Conservation (phyloP, 1,140 invertebrate genomes). For the Drosophila pallidifrons region DNA sequence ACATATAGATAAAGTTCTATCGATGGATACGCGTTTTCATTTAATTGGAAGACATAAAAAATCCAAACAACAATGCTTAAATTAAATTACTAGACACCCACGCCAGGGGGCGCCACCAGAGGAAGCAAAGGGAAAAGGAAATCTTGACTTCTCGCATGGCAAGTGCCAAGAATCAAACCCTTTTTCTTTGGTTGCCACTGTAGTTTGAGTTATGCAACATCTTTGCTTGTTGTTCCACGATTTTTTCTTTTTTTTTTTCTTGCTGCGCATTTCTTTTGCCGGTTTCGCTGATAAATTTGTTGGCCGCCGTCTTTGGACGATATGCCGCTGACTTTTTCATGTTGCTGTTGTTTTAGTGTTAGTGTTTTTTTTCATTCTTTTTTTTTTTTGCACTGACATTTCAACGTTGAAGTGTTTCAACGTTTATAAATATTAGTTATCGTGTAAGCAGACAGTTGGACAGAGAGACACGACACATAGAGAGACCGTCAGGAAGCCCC, state of each 20-base stretch:
- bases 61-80: conserved; percentile 58
- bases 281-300: conserved; percentile 78
- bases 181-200: conserved; percentile 44
- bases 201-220: conserved; percentile 64
- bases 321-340: conserved; percentile 73
- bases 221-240: conserved; percentile 49
- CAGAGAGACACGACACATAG: conserved; percentile 6
- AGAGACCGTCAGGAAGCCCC: conserved; percentile 41
- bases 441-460: conserved; percentile 61
- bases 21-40: conserved; percentile 50
- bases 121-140: conserved; percentile 25
- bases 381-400: conserved; percentile 18
- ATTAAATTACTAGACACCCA: conserved; percentile 79
- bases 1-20: conserved; percentile 23
- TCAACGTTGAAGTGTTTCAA: conserved; percentile 42
- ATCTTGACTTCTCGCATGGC: conserved; percentile 23
- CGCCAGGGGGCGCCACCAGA: conserved; percentile 66
- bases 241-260: conserved; percentile 22
- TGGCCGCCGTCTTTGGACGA: conserved; percentile 72
- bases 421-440: conserved; percentile 73
- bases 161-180: conserved; percentile 69
- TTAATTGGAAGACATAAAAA: conserved; percentile 81
- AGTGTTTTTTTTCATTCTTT: conserved; percentile 7
- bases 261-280: conserved; percentile 47
- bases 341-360: conserved; percentile 20